Conservation (phyloP, 2,113 vertebrate genomes). For the Corydoras sp. region DNA sequence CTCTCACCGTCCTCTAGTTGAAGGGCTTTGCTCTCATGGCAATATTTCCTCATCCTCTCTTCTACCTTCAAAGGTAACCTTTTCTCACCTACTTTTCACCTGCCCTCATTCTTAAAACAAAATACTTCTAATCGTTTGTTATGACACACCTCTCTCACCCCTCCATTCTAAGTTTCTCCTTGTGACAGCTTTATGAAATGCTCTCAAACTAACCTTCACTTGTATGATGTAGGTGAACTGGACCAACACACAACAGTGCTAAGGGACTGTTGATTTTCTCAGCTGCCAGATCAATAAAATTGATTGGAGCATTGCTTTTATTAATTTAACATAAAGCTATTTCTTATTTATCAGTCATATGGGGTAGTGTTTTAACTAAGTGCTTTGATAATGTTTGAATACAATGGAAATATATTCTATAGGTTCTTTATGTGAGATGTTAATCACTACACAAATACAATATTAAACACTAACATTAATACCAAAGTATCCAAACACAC, state of each 20-base stretch:
- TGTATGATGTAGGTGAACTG: slow-evolving; percentile 33
- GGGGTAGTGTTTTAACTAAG: slow-evolving; percentile 49
- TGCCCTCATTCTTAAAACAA: slow-evolving; percentile 19
- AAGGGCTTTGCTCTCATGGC: neutral
- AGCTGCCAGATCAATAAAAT: slow-evolving; percentile 67
- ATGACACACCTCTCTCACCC: slow-evolving; percentile 18
- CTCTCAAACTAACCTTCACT: slow-evolving; percentile 12
- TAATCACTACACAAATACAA: too few relatives aligned
- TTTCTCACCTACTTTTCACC: slow-evolving; percentile 28
- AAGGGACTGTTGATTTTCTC: slow-evolving; percentile 44
- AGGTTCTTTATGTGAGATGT: too few relatives aligned
- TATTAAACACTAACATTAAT: too few relatives aligned
- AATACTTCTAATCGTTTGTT: slow-evolving; percentile 24
- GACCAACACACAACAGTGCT: neutral
- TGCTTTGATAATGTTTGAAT: too few relatives aligned
- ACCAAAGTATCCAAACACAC: slow-evolving; percentile 28
- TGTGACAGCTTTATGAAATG: slow-evolving; percentile 13
- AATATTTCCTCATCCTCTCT: slow-evolving; percentile 11
- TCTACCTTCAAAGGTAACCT: slow-evolving; percentile 7
- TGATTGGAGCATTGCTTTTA: too few relatives aligned
- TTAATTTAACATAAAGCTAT: too few relatives aligned
- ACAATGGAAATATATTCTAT: too few relatives aligned
- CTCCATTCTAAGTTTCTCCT: slow-evolving; percentile 5
- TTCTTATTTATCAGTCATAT: too few relatives aligned
- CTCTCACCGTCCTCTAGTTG: slow-evolving; percentile 2